phyloP scores from a whole-genome alignment of 2,888 invertebrate genomes.

The Leptopilina drosophilae region DNA sequence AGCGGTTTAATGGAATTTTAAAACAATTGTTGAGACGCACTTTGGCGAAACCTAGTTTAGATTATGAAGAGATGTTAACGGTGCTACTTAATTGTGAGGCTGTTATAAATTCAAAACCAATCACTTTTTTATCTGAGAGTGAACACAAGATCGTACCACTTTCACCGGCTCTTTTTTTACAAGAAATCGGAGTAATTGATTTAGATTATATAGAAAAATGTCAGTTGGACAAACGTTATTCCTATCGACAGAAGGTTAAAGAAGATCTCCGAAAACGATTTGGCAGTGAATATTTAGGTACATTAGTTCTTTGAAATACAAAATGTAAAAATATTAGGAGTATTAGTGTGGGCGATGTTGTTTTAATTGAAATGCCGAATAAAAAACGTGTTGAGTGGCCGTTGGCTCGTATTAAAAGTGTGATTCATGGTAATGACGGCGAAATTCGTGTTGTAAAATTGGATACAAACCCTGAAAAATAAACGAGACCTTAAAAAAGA shows the following conservation, averaged over 20 bases:
- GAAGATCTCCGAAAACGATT: constrained; percentile 45
- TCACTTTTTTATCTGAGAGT: constrained; percentile 60
- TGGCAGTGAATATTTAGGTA: constrained; percentile 48
- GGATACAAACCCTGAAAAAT: not conserved
- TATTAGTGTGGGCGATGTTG: constrained; percentile 43
- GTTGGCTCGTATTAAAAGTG: constrained; percentile 41
- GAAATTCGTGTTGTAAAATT: constrained; percentile 16
- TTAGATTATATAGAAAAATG: constrained; percentile 38
- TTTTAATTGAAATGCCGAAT: constrained; percentile 47
- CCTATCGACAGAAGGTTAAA: constrained; percentile 45
- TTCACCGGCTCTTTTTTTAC: constrained; percentile 54
- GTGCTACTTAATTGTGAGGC: constrained; percentile 66
- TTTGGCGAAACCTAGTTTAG: constrained; percentile 65
- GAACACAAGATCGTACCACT: constrained; percentile 55
- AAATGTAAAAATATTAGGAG: not conserved
- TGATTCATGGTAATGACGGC: constrained; percentile 25
- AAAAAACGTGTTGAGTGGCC: constrained; percentile 52
- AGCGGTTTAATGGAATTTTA: constrained; percentile 59
- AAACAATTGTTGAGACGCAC: constrained; percentile 68
- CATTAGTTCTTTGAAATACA: not conserved
- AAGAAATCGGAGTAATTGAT: constrained; percentile 42
- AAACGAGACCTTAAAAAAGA: constrained; percentile 17
- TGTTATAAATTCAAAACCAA: constrained; percentile 68
- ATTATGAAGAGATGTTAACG: constrained; percentile 63
- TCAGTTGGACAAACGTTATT: constrained; percentile 5